Base-by-base conservation (phyloP, 2,888 invertebrate species). In the Aspidiotus destructor region DNA sequence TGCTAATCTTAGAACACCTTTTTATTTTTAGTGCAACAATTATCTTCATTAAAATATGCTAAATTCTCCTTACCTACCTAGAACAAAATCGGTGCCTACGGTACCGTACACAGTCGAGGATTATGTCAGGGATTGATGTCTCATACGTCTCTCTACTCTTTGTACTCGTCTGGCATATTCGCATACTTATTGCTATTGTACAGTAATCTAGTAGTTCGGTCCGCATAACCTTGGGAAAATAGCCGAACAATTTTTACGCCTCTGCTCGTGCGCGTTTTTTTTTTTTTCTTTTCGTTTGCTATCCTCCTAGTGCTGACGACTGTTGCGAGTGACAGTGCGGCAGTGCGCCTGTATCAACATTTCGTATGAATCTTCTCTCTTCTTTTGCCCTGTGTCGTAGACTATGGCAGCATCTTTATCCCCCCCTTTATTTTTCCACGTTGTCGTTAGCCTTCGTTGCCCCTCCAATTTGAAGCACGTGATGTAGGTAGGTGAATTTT, bases 361-460 rank as follows among this genome's bases (percentile, higher is more conserved):
- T 28, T 28, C 5, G 28, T 28, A 28, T 28, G 28, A 28, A 28
- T 28, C 28, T 28, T 5, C 28, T 28, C 5, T 28, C 28, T 28
- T 28, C 28, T 28, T 28, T 28, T 28, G 28, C 28, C 28, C 28
- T 28, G 28, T 28, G 28, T 5, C 28, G 1, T 28, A 28, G 28
- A 28, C 28, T 28, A 28, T 28, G 17, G 9, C 57, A 44, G 44
- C 44, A 17, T 8, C 65, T 6, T 64, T 16, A 58, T 58, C 65
- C 65, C 65, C n/a, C 57, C 28, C 55, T 55, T 41, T 58, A 58
- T 65, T 57, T 65, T 65, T 65, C 65, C 65, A 65, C 65, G 65
- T 57, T 65, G 65, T 48, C 55, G 48, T 44, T 44, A 17, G 57
- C 57, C 41, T 15, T 55, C 55, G 41, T 9, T 40, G 13, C 54